phyloP scores from a whole-genome alignment of 2,888 invertebrate genomes.

The Thecocarcelia acutangulata region DNA sequence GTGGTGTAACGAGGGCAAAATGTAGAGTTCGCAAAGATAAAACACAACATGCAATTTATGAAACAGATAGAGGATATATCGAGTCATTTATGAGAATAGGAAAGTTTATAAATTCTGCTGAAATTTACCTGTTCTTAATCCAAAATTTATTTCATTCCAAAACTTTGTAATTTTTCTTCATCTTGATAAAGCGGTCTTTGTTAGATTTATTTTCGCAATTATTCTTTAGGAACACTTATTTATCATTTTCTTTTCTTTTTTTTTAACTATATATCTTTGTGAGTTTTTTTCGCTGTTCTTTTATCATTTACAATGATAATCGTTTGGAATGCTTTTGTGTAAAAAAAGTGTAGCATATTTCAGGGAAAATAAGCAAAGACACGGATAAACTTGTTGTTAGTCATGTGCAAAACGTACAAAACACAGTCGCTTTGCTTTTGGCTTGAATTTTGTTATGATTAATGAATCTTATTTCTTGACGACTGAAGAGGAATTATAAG shows the following conservation, averaged over 20 bases:
- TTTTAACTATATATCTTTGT: constrained; percentile 14
- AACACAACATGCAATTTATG: too few relatives aligned
- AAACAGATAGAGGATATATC: too few relatives aligned
- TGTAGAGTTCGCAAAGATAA: too few relatives aligned
- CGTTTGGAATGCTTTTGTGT: not conserved
- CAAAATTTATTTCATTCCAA: too few relatives aligned
- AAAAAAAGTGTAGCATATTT: constrained; percentile 42
- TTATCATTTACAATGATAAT: constrained; percentile 18
- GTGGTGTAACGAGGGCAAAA: too few relatives aligned
- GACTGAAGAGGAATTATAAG: constrained; percentile 13
- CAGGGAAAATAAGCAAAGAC: constrained; percentile 40
- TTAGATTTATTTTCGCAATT: too few relatives aligned
- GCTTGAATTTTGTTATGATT: constrained; percentile 31
- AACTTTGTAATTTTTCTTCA: too few relatives aligned
- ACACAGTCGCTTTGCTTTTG: constrained; percentile 11
- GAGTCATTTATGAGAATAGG: too few relatives aligned
- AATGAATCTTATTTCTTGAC: constrained; percentile 42
- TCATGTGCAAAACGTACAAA: constrained; percentile 19
- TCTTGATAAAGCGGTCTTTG: too few relatives aligned
- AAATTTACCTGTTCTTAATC: too few relatives aligned
- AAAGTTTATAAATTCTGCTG: too few relatives aligned
- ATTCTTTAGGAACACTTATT: not conserved
- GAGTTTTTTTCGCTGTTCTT: not conserved
- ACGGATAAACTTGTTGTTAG: constrained; percentile 18
- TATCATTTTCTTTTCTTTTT: constrained; percentile 30